Evolutionary conservation across 2,888 invertebrate species (phyloP).

Genomic region (Nebria salina): DNA sequence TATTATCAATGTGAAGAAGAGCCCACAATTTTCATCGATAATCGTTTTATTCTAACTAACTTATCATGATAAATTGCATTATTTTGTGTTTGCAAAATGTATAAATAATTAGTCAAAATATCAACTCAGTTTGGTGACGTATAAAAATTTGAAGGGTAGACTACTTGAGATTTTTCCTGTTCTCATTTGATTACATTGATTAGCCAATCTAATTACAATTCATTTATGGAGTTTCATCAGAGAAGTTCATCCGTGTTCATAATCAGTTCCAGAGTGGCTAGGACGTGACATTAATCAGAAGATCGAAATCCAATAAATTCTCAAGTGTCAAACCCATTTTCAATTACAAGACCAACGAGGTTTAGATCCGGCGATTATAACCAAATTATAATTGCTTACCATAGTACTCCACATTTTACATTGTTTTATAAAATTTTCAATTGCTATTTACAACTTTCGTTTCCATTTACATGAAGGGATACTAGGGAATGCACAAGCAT

Average conservation of each 20-base stretch:
- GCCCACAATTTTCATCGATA: no score
- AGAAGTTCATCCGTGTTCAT: background rate
- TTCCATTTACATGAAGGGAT: no score
- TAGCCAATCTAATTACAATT: background rate
- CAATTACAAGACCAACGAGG: background rate
- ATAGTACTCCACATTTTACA: background rate
- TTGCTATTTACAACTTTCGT: background rate
- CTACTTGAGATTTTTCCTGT: background rate
- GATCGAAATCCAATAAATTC: background rate
- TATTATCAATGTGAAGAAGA: no score
- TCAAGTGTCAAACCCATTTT: background rate
- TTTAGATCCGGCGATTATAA: background rate
- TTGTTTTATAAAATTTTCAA: background rate
- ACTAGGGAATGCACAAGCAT: no score
- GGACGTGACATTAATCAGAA: slow-evolving; percentile 1
- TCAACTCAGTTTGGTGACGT: background rate
- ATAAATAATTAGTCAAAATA: background rate
- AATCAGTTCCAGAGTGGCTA: background rate
- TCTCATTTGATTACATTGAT: background rate
- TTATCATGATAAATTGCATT: background rate
- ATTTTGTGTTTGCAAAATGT: background rate
- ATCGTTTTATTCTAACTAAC: no score
- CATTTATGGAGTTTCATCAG: background rate
- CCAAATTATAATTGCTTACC: background rate
- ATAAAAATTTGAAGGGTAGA: background rate